Base-by-base conservation (phyloP, 2,888 invertebrate genomes). In the Sphecodes monilicornis region DNA sequence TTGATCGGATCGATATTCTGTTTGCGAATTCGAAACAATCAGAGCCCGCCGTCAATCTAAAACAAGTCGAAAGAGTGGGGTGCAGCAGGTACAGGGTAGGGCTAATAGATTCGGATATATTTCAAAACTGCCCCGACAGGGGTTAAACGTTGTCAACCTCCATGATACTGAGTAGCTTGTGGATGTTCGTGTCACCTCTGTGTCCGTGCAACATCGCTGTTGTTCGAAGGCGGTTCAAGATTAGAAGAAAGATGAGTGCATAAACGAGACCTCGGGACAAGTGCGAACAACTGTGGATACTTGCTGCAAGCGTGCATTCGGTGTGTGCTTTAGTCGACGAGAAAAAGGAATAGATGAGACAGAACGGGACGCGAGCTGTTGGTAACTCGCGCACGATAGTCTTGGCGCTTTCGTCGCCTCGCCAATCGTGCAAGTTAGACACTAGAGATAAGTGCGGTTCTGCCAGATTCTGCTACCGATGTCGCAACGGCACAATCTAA, bases 401-500 rank as follows among this genome's bases (percentile, higher is more conserved):
- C 41, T 50, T 83, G 83, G 83, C 83, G 83, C 83, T 84, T 77
- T 84, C 73, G 83, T 84, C 83, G 82, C 83, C 50, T 84, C 39
- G 77, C 50, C 64, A 82, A 84, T 84, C 82, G 77, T 82, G 64
- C 64, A 76, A 39, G 68, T 82, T 77, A 77, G 77, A 77, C 82
- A 82, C 83, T 75, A 84, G 83, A 82, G 84, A 84, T 82, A 84
- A 82, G 82, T 84, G 57, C 82, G 82, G 74, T 78, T 84, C 83
- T 83, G 72, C 84, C 84, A 85, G 64, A 72, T 83, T 73, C 79
- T 84, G 79, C 73, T 84, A 79, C 85, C 66, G 85, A 81, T 86
- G 85, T 85, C 85, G 86, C 85, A 85, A 86, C 81, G 70, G 81
- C 76, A 85, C 76, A 43, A 75, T 85, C 75, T 82, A 82, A 86